phyloP scores from a whole-genome alignment of 92 coral and sea anemone species.

The Epizoanthus stellaris region DNA sequence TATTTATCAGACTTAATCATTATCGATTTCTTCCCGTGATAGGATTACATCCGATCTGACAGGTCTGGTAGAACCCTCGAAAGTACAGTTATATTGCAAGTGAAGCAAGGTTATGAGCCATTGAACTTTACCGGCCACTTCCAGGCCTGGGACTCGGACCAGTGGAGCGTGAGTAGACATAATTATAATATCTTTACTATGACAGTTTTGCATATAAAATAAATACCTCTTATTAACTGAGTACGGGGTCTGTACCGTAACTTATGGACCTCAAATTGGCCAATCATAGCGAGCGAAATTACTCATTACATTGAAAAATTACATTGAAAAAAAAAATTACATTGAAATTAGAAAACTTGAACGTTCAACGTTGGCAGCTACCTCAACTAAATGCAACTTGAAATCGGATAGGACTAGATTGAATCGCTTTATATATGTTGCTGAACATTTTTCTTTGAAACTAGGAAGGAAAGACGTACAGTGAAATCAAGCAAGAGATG shows the following conservation, averaged over 20 bases:
- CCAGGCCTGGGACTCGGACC: constrained; percentile 87
- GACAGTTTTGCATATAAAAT: too few species aligned
- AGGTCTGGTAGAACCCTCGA: constrained; percentile 84
- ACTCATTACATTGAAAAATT: too few species aligned
- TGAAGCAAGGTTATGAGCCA: constrained; percentile 90
- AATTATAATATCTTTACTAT: neutral
- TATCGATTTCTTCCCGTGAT: neutral
- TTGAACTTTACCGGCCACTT: constrained; percentile 89
- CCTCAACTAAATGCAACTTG: neutral
- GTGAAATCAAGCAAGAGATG: constrained; percentile 74
- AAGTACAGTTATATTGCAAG: constrained; percentile 77
- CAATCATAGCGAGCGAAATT: too few species aligned
- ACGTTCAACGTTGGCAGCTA: neutral
- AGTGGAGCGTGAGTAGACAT: constrained; percentile 82
- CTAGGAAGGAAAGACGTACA: constrained; percentile 81
- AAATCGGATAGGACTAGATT: neutral
- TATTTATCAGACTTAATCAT: neutral
- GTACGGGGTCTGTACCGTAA: too few species aligned
- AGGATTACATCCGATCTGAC: constrained; percentile 85
- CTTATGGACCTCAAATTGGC: too few species aligned
- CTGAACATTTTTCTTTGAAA: neutral
- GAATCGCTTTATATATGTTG: neutral
- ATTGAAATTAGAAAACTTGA: too few species aligned
- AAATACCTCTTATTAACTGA: too few species aligned
- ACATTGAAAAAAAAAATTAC: too few species aligned